Evolutionary conservation across 2,888 invertebrate genomes (phyloP).

Genomic region (Yponomeuta malinellus): DNA sequence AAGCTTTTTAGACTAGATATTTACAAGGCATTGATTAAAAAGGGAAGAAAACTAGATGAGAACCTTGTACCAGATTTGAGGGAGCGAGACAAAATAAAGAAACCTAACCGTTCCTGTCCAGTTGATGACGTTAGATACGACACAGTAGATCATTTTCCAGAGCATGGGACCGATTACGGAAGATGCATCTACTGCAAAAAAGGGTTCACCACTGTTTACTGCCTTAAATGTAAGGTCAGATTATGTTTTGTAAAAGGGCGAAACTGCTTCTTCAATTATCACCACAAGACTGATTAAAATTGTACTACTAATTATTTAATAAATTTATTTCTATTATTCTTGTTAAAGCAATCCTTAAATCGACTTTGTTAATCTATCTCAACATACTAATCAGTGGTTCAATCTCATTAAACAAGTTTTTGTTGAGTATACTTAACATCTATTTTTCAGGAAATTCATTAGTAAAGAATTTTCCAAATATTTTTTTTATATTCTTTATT

Average conservation of each 20-base stretch:
- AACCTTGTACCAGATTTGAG: background rate
- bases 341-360: background rate
- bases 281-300: constrained; percentile 1
- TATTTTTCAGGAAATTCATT: background rate
- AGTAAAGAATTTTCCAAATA: constrained; percentile 3
- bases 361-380: background rate
- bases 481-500: constrained; percentile 3
- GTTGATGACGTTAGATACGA: background rate
- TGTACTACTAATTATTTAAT: background rate
- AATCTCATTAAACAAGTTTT: background rate
- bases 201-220: constrained; percentile 21
- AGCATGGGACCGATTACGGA: constrained; percentile 8
- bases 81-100: background rate
- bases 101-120: background rate
- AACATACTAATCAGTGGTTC: background rate
- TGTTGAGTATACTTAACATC: background rate
- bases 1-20: no score
- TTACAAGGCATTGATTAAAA: no score
- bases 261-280: constrained; percentile 23
- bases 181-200: constrained; percentile 23
- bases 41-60: no score
- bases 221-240: constrained; percentile 24
- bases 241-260: constrained; percentile 23
- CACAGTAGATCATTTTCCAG: background rate
- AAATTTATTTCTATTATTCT: background rate